Percentiles rank a stretch among this genome's conserved stretches.
Evolutionary conservation across 2,113 vertebrate genomes (phyloP).

Genomic region (Poeciliopsis retropinna): DNA sequence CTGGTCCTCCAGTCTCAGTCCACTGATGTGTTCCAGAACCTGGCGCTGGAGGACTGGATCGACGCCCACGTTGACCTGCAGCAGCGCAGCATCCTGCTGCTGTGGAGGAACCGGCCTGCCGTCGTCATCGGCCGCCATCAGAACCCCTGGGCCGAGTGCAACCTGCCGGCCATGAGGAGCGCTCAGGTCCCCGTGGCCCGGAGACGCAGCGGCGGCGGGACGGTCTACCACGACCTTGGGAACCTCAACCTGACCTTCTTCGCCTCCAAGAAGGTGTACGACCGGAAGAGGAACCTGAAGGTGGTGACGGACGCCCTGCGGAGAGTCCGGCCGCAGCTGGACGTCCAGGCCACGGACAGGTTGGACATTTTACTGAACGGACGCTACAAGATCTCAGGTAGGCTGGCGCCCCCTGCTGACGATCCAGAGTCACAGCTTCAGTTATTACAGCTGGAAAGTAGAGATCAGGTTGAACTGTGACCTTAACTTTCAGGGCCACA

Average conservation of each 20-base stretch:
- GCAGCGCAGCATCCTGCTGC: conserved; percentile 80
- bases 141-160: conserved; percentile 95
- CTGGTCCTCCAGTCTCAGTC: conserved; percentile 87
- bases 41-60: conserved; percentile 97
- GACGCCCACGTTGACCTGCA: conserved; percentile 85
- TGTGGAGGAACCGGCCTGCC: conserved; percentile 89
- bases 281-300: conserved; percentile 87
- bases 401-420: background rate
- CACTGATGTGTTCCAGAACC: conserved; percentile 87
- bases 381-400: conserved; percentile 87
- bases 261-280: conserved; percentile 85
- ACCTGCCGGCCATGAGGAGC: conserved; percentile 82
- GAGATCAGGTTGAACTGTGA: too few species aligned
- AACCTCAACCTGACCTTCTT: conserved; percentile 98
- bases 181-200: conserved; percentile 86
- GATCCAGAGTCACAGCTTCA: too few species aligned
- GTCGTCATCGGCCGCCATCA: conserved; percentile 96
- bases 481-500: too few species aligned
- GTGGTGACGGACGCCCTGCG: conserved; percentile 86
- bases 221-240: conserved; percentile 95
- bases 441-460: too few species aligned
- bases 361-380: conserved; percentile 88
- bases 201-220: conserved; percentile 92
- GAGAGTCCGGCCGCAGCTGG: conserved; percentile 79
- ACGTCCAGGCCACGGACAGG: conserved; percentile 85